Conservation (phyloP, 2,113 vertebrate species). For the Cyanistes caeruleus region DNA sequence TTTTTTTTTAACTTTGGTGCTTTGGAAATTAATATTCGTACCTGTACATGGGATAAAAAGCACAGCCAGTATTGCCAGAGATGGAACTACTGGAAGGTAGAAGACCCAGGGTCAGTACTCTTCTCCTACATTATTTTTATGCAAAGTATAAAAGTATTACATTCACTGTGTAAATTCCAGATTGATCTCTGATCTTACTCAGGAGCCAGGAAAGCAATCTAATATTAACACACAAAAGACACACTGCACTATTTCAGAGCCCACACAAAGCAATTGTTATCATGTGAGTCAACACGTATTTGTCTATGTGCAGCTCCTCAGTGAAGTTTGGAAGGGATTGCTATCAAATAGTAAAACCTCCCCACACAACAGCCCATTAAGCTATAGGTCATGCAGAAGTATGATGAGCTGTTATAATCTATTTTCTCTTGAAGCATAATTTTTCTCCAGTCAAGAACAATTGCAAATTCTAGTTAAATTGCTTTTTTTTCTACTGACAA, state of each 20-base stretch:
- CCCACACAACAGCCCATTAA: background rate
- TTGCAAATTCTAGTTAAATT: background rate
- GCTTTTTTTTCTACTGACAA: background rate
- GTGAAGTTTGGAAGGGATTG: background rate
- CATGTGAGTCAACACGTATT: background rate
- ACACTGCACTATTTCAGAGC: background rate
- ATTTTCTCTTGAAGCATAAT: background rate
- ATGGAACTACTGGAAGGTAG: background rate
- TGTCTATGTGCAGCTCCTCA: background rate
- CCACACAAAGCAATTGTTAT: background rate
- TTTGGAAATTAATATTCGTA: background rate
- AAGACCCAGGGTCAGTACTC: background rate
- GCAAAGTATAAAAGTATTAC: background rate
- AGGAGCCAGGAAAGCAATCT: background rate
- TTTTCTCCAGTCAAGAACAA: background rate
- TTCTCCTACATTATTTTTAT: background rate
- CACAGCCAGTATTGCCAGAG: background rate
- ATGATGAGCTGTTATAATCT: background rate
- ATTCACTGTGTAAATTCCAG: background rate
- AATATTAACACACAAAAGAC: background rate
- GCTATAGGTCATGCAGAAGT: background rate
- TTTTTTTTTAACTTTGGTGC: background rate
- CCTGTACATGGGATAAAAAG: background rate
- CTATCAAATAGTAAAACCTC: background rate
- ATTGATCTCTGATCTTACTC: background rate